Evolutionary conservation across 2,888 invertebrate species (phyloP).

Genomic region (Drosophila leonis): DNA sequence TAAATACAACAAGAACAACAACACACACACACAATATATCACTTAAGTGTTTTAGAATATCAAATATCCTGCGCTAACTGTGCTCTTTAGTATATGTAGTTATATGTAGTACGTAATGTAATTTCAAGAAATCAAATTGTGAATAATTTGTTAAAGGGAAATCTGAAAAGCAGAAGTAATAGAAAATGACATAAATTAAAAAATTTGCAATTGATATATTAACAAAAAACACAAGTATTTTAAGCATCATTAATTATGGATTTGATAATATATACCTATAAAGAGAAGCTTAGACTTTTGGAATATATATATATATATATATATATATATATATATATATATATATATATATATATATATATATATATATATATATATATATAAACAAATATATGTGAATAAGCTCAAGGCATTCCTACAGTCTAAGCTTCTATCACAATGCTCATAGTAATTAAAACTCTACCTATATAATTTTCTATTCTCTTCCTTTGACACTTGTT

Average conservation of each 20-base stretch:
- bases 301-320: not conserved
- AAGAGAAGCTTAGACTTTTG: no score
- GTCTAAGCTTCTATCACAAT: not conserved
- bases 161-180: not conserved
- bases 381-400: not conserved
- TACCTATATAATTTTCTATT: not conserved
- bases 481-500: not conserved
- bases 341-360: not conserved
- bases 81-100: not conserved
- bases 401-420: not conserved
- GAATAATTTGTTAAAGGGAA: not conserved
- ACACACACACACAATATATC: not conserved
- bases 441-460: not conserved
- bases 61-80: slow-evolving; percentile 3
- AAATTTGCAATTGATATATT: not conserved
- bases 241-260: not conserved
- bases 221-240: not conserved
- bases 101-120: not conserved
- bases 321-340: not conserved
- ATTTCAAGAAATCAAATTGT: not conserved
- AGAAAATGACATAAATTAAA: not conserved
- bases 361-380: not conserved
- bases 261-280: not conserved
- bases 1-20: not conserved
- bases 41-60: not conserved